phyloP scores from a whole-genome alignment of 2,888 invertebrate genomes.

The Clanis bilineata region DNA sequence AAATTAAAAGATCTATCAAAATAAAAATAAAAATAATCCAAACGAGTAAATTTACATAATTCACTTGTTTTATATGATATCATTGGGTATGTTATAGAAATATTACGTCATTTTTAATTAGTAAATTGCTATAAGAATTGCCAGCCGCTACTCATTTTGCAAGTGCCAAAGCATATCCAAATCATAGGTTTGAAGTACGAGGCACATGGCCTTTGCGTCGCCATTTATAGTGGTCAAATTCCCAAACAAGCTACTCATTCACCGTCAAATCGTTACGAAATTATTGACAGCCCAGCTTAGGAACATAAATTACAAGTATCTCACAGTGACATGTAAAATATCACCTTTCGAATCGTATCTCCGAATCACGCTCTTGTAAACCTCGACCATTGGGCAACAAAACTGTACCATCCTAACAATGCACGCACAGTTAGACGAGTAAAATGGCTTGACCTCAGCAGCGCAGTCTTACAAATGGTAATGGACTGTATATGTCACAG shows the following conservation, averaged over 20 bases:
- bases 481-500: neutral
- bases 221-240: too few species aligned
- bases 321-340: constrained; percentile 8
- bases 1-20: too few species aligned
- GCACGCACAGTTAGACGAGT: constrained; percentile 67
- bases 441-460: constrained; percentile 31
- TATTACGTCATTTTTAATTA: too few species aligned
- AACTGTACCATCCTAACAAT: constrained; percentile 43
- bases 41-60: too few species aligned
- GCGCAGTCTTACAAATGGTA: neutral
- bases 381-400: constrained; percentile 37
- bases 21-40: too few species aligned
- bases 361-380: constrained; percentile 15
- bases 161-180: too few species aligned
- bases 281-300: neutral
- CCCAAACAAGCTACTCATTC: neutral
- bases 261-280: constrained; percentile 1
- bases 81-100: too few species aligned
- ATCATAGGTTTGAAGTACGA: too few species aligned
- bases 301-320: neutral
- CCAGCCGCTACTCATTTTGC: too few species aligned
- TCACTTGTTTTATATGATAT: too few species aligned
- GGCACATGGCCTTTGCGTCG: too few species aligned
- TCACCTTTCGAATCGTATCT: neutral
- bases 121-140: too few species aligned